These are phyloP conservation scores for Eupithecia insigniata DNA, from an alignment of 2,888 invertebrate genomes.

Conservation along the genomic window DNA sequence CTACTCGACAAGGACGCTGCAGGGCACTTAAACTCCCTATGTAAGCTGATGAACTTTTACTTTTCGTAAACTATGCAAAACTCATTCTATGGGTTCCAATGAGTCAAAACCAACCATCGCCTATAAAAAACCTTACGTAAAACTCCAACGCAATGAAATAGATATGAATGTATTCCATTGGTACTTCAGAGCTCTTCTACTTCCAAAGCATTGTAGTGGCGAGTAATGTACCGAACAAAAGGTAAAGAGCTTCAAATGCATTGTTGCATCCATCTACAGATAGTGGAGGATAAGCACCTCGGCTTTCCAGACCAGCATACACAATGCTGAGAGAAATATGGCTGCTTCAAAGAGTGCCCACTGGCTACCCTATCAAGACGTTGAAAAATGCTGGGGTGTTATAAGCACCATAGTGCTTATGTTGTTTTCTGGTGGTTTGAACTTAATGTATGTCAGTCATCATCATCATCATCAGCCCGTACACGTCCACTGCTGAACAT, in stretches of 20 bases:
- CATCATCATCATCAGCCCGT: too few relatives aligned
- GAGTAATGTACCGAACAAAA: constrained; percentile 10
- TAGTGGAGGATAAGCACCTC: constrained; percentile 16
- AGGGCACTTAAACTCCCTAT: too few relatives aligned
- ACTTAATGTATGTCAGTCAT: too few relatives aligned
- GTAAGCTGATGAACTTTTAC: too few relatives aligned
- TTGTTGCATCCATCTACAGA: constrained; percentile 26
- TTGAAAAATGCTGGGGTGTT: constrained; percentile 1
- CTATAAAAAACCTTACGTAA: not conserved
- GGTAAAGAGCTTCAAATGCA: constrained; percentile 8
- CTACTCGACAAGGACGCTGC: too few relatives aligned
- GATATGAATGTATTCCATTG: not conserved
- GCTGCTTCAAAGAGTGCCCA: constrained; percentile 3
- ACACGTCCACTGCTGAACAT: too few relatives aligned
- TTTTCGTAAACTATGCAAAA: too few relatives aligned
- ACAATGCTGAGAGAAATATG: constrained; percentile 23
- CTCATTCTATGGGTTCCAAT: too few relatives aligned
- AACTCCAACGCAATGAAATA: not conserved
- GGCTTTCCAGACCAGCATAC: constrained; percentile 2
- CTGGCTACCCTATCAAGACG: constrained; percentile 2
- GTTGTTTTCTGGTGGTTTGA: not conserved
- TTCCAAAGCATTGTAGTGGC: not conserved
- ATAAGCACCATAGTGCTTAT: not conserved
- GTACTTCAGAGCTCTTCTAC: not conserved
- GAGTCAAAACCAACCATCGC: too few relatives aligned